A percentile compares a stretch with the other conserved stretches of the same genome.
These are phyloP conservation scores for Pholis gunnellus DNA, from an alignment of 2,113 vertebrate genomes.

Conservation along the genomic window DNA sequence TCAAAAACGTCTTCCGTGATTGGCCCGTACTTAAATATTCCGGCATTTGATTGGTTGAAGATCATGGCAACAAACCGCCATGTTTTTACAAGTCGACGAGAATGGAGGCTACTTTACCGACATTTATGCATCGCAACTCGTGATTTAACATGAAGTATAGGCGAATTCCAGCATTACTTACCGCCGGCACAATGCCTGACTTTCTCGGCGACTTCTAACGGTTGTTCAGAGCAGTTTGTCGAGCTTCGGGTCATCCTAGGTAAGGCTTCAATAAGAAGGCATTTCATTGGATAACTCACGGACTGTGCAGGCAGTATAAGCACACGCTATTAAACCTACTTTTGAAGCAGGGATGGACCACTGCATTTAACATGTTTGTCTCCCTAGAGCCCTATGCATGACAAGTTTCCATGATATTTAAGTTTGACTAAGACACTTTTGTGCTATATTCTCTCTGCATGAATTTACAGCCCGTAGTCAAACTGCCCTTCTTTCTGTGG, in stretches of 20 bases:
- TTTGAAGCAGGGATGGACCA: constrained; percentile 50
- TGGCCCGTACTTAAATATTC: constrained; percentile 71
- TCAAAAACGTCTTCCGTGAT: constrained; percentile 80
- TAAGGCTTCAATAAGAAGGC: constrained; percentile 86
- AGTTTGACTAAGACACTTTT: not conserved
- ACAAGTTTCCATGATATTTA: not conserved
- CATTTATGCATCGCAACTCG: not conserved
- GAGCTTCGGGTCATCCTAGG: constrained; percentile 58
- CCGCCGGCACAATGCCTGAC: not conserved
- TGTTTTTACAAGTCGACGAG: constrained; percentile 65
- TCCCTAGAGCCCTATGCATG: not conserved
- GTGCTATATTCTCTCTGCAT: not conserved
- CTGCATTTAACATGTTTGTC: constrained; percentile 39
- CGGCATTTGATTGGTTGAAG: constrained; percentile 71
- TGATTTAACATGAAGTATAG: not conserved
- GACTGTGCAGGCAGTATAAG: constrained; percentile 80
- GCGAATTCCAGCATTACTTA: not conserved
- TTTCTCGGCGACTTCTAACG: constrained; percentile 13
- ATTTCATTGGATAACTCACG: constrained; percentile 84
- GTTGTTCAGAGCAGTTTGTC: constrained; percentile 38
- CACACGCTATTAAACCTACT: constrained; percentile 77
- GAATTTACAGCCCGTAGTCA: not conserved
- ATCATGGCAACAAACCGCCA: constrained; percentile 82
- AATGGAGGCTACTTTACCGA: constrained; percentile 48
- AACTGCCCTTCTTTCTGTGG: not conserved